phyloP scores from a whole-genome alignment of 2,113 vertebrate species.

The Typhlomys cinereus region DNA sequence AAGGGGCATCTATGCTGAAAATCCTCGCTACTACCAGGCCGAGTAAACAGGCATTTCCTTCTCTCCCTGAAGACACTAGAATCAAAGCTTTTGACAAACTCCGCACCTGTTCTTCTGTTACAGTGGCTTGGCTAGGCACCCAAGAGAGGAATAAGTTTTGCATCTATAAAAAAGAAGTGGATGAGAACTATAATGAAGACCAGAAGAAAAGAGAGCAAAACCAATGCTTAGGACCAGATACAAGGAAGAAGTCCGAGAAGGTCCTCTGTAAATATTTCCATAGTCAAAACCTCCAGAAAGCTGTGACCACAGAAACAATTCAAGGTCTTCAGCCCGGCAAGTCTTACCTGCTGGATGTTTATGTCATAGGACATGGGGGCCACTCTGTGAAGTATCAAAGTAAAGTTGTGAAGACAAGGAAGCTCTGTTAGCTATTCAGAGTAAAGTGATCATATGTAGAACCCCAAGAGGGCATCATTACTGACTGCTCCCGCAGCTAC shows the following conservation, averaged over 20 bases:
- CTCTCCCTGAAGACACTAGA: constrained; percentile 95
- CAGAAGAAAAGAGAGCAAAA: constrained; percentile 94
- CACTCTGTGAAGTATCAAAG: constrained; percentile 98
- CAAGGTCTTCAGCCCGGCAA: constrained; percentile 93
- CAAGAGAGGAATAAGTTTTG: constrained; percentile 99
- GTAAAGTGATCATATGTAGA: constrained; percentile 83
- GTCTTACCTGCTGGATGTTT: constrained; percentile 98
- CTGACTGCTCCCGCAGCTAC: constrained; percentile 90
- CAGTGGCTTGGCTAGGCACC: constrained; percentile 97
- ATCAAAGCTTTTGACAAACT: constrained; percentile 98
- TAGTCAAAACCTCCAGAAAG: constrained; percentile 96
- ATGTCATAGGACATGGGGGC: constrained; percentile 94
- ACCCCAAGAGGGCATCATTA: constrained; percentile 86
- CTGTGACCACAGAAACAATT: constrained; percentile 97
- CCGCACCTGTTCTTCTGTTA: constrained; percentile 95
- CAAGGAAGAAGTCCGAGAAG: constrained; percentile 95
- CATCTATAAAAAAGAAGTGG: constrained; percentile 95
- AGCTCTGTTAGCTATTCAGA: constrained; percentile 91
- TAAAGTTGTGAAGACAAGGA: constrained; percentile 98
- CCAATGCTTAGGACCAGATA: constrained; percentile 95
- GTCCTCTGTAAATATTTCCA: constrained; percentile 99
- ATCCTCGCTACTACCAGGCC: constrained; percentile 92
- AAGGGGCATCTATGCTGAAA: constrained; percentile 93
- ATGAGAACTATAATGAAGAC: constrained; percentile 90
- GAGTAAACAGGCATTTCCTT: constrained; percentile 95